Evolutionary conservation across 2,888 invertebrate species (phyloP).

Genomic region (Leptinotarsa rubiginosa): DNA sequence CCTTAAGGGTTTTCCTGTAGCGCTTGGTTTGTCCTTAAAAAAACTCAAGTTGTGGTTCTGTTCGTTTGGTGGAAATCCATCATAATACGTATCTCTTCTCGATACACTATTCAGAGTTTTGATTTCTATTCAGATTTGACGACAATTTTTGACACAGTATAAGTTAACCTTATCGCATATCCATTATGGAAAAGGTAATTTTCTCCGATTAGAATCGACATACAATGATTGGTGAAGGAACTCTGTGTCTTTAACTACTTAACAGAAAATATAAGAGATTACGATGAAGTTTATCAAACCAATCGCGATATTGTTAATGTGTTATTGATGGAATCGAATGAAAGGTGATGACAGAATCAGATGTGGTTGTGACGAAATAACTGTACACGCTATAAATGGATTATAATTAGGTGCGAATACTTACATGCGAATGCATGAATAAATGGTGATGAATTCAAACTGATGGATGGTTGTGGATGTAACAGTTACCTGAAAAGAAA

Average conservation of each 20-base stretch:
- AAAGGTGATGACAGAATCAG: conserved; percentile 4
- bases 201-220: too few relatives aligned
- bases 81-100: too few relatives aligned
- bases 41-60: too few relatives aligned
- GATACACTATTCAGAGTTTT: too few relatives aligned
- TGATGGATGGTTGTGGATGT: not conserved
- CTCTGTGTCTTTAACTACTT: too few relatives aligned
- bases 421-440: conserved; percentile 1
- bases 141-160: too few relatives aligned
- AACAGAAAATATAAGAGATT: not conserved
- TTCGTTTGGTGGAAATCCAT: too few relatives aligned
- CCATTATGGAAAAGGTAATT: too few relatives aligned
- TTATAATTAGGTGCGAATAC: conserved; percentile 14
- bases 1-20: too few relatives aligned
- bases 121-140: too few relatives aligned
- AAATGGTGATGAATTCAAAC: not conserved
- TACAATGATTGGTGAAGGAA: not conserved
- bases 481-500: conserved; percentile 16
- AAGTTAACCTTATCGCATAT: too few relatives aligned
- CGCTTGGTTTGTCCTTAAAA: too few relatives aligned
- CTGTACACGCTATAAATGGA: conserved; percentile 5
- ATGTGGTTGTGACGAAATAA: not conserved
- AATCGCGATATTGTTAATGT: not conserved
- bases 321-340: conserved; percentile 6
- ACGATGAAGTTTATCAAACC: not conserved